Evolutionary conservation across 64 coral and sea anemone species (phyloP).

Genomic region (Astreopora myriophthalma): DNA sequence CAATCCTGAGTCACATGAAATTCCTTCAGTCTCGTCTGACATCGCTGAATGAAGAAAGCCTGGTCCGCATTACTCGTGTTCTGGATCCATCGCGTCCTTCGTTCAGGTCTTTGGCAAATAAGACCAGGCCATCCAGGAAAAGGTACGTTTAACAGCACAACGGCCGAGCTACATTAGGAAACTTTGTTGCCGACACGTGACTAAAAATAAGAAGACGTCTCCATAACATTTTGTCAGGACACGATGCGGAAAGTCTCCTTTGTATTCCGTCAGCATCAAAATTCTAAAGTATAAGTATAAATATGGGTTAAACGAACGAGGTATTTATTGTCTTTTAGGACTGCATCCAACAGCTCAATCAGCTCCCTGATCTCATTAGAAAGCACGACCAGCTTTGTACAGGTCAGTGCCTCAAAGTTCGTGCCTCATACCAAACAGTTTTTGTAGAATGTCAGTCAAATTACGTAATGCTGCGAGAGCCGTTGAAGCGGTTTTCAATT

Average conservation of each 20-base stretch:
- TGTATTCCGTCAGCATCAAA: no score
- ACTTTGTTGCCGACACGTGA: no score
- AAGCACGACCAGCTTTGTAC: slow-evolving; percentile 49
- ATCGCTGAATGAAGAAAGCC: slow-evolving; percentile 54
- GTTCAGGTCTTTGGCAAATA: slow-evolving; percentile 54
- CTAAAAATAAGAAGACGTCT: no score
- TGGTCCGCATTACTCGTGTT: slow-evolving; percentile 71
- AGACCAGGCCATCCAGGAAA: slow-evolving; percentile 32
- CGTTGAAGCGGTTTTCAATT: no score
- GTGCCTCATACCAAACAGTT: no score
- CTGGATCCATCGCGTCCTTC: slow-evolving; percentile 83
- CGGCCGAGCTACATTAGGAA: no score
- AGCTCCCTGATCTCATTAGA: slow-evolving; percentile 51
- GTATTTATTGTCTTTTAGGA: neutral
- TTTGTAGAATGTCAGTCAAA: no score
- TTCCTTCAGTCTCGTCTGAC: slow-evolving; percentile 59
- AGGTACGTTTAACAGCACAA: slow-evolving; percentile 39
- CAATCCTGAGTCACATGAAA: slow-evolving; percentile 64
- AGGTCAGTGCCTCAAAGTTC: neutral
- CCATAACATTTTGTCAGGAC: no score
- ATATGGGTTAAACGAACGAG: no score
- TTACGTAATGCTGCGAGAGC: no score
- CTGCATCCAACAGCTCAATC: slow-evolving; percentile 58
- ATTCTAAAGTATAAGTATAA: no score
- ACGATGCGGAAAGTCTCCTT: no score